Evolutionary conservation across 2,113 vertebrate species (phyloP).

Genomic region (Microcebus lehilahytsara): DNA sequence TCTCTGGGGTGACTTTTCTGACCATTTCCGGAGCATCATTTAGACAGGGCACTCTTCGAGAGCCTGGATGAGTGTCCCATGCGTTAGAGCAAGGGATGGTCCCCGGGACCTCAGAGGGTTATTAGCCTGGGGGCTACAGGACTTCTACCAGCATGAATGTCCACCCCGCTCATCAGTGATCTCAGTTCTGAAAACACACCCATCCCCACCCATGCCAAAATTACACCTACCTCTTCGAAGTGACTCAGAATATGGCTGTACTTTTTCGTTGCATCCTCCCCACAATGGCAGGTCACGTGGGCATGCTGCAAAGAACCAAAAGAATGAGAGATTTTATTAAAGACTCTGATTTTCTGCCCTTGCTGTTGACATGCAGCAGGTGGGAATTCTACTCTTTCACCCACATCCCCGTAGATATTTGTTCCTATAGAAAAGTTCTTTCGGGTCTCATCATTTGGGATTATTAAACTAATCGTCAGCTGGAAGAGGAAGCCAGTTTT

Average conservation of each 20-base stretch:
- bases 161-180: background rate
- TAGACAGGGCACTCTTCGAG: background rate
- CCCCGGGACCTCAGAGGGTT: background rate
- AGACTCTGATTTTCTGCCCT: background rate
- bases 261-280: conserved; percentile 67
- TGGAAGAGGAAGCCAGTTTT: background rate
- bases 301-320: conserved; percentile 67
- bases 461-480: background rate
- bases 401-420: background rate
- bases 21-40: background rate
- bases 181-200: conserved; percentile 12
- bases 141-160: background rate
- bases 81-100: background rate
- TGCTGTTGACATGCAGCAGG: background rate
- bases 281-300: conserved; percentile 75
- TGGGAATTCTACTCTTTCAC: background rate
- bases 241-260: conserved; percentile 61
- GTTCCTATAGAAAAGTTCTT: background rate
- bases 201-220: conserved; percentile 13
- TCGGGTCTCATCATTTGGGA: background rate
- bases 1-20: background rate
- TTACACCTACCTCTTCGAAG: conserved; percentile 73
- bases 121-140: background rate
- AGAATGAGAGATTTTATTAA: conserved; percentile 18
- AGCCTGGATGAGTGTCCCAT: background rate